phyloP scores from a whole-genome alignment of 2,113 vertebrate genomes.

The Gallinago undulata region DNA sequence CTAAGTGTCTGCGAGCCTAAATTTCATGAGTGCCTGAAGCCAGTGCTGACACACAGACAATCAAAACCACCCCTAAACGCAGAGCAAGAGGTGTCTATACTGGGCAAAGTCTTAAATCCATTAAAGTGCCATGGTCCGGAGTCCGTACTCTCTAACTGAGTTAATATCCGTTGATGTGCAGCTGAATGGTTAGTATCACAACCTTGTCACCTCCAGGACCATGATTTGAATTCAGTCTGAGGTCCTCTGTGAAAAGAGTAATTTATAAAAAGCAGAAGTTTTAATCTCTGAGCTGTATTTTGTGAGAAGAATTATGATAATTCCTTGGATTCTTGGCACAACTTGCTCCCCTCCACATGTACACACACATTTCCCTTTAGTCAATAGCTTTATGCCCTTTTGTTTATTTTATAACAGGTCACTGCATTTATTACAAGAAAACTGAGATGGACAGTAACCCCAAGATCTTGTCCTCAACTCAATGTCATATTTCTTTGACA shows the following conservation, averaged over 20 bases:
- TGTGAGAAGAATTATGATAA: neutral
- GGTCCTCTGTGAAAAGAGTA: constrained; percentile 31
- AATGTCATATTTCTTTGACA: constrained; percentile 40
- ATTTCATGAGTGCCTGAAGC: constrained; percentile 49
- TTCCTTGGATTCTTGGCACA: constrained; percentile 40
- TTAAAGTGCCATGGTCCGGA: constrained; percentile 33
- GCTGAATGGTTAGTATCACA: constrained; percentile 55
- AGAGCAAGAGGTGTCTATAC: neutral
- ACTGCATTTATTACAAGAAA: constrained; percentile 41
- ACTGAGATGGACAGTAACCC: constrained; percentile 21
- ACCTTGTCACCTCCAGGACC: constrained; percentile 55
- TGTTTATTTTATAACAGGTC: constrained; percentile 42
- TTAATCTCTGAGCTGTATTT: neutral
- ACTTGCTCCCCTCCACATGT: neutral
- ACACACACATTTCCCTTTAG: neutral
- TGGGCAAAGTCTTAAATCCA: constrained; percentile 43
- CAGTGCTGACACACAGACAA: constrained; percentile 62
- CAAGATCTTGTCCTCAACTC: neutral
- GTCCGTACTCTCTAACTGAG: neutral
- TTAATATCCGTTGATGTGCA: constrained; percentile 39
- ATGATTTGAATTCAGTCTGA: constrained; percentile 55
- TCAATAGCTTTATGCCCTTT: neutral
- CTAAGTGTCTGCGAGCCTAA: constrained; percentile 18
- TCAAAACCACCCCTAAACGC: constrained; percentile 41
- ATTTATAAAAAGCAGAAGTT: constrained; percentile 52